Evolutionary conservation across 1,140 invertebrate species (phyloP).

Genomic region (Drusus annulatus): DNA sequence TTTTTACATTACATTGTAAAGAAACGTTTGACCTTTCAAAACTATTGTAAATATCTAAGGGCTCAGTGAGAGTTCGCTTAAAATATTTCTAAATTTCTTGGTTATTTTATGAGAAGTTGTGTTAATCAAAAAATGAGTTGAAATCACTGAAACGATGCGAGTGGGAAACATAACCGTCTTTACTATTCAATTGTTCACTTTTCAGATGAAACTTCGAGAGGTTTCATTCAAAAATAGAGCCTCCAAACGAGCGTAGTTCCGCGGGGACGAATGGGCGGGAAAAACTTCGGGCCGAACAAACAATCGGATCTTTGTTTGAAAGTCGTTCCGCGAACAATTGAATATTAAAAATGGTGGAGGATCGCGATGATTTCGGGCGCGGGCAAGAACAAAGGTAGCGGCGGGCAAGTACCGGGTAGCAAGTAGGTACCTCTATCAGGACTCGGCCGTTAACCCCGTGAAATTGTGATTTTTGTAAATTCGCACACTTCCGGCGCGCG

Average conservation of each 20-base stretch:
- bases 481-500: conserved; percentile 44
- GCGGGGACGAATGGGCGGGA: conserved; percentile 16
- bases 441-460: conserved; percentile 21
- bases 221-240: too few species aligned
- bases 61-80: too few species aligned
- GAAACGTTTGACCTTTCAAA: too few species aligned
- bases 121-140: too few species aligned
- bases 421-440: conserved; percentile 17
- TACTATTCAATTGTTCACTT: too few species aligned
- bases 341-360: background rate
- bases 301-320: background rate
- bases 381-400: conserved; percentile 14
- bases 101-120: too few species aligned
- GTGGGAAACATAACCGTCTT: too few species aligned
- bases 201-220: too few species aligned
- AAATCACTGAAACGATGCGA: too few species aligned
- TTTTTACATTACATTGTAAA: background rate
- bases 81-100: too few species aligned
- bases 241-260: background rate
- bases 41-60: too few species aligned
- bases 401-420: background rate
- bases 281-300: background rate
- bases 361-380: background rate
- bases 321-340: background rate
- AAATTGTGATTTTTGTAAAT: conserved; percentile 10